These are phyloP conservation scores for Diabrotica balteata DNA, from an alignment of 2,888 invertebrate species.

Conservation along the genomic window DNA sequence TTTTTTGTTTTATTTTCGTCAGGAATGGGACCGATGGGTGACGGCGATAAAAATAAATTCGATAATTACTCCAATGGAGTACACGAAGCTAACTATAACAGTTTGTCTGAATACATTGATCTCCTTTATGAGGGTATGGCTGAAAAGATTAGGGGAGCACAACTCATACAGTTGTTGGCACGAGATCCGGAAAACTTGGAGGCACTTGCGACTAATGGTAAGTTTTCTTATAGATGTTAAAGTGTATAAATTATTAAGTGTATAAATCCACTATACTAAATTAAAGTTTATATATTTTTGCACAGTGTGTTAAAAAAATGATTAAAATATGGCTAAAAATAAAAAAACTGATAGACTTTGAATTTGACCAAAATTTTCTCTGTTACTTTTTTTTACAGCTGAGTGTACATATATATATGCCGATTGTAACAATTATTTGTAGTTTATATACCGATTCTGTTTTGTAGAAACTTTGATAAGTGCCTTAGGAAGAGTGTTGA, in stretches of 20 bases:
- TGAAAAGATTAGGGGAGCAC: slow-evolving; percentile 92
- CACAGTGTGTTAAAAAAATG: too few relatives aligned
- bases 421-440: too few relatives aligned
- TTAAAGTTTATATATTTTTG: too few relatives aligned
- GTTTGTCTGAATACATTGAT: slow-evolving; percentile 93
- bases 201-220: slow-evolving; percentile 92
- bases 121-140: slow-evolving; percentile 92
- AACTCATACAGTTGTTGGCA: slow-evolving; percentile 88
- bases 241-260: too few relatives aligned
- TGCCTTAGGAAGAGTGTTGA: slow-evolving; percentile 91
- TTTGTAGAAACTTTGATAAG: slow-evolving; percentile 88
- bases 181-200: slow-evolving; percentile 93
- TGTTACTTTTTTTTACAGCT: too few relatives aligned
- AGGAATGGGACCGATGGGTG: slow-evolving; percentile 34
- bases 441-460: too few relatives aligned
- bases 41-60: slow-evolving; percentile 40
- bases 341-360: too few relatives aligned
- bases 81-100: slow-evolving; percentile 78
- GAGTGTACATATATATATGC: too few relatives aligned
- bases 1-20: not conserved
- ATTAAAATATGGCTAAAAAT: too few relatives aligned
- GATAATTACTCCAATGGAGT: slow-evolving; percentile 36
- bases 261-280: too few relatives aligned
- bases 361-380: too few relatives aligned
- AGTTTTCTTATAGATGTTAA: not conserved